Evolutionary conservation across 2,113 vertebrate species (phyloP), one percentile per base, ranked within the genome.

Genomic region (Pseudorasbora parva): DNA sequence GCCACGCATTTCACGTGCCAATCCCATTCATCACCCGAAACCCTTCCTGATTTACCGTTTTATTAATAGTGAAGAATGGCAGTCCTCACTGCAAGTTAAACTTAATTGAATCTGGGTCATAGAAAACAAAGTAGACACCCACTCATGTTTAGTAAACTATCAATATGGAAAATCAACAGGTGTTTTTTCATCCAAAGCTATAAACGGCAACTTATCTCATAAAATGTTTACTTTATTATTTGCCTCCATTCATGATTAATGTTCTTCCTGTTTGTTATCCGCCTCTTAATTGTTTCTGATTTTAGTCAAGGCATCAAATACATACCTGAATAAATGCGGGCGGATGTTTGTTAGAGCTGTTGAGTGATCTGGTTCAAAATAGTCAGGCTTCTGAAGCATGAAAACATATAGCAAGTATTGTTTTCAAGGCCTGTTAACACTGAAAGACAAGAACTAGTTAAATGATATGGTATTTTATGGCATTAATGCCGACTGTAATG

Each of bases 231-330:
- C 49, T 82, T 79, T 87, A 81, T 90, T 90, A 91, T 90, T 92
- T 71, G 86, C 84, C 85, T 82, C 76, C 88, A 74, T 90, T 90
- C 85, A 88, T 88, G 90, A 92, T 89, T 89, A 90, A 89, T 89
- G 74, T 87, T 56, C 86, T 93, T 94, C 92, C 94, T 94, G 93
- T 94, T 95, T 92, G 85, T 90, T 87, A 86, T 90, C 88, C 85
- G 79, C 80, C 81, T 84, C 82, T 88, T 92, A 90, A 89, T 90
- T 86, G 87, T 89, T 86, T 79, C 51, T 54, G 78, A 86, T 77
- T 86, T 84, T 91, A 91, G 90, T 83, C 89, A 88, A 90, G 87
- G 89, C 27, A 75, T 56, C 47, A 82, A 83, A 85, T 30, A 37
- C 33, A 54, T 41, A 64, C 19, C 68, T 74, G 51, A 83, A 82